phyloP scores from a whole-genome alignment of 1,140 invertebrate genomes.

The Vanessa tameamea region DNA sequence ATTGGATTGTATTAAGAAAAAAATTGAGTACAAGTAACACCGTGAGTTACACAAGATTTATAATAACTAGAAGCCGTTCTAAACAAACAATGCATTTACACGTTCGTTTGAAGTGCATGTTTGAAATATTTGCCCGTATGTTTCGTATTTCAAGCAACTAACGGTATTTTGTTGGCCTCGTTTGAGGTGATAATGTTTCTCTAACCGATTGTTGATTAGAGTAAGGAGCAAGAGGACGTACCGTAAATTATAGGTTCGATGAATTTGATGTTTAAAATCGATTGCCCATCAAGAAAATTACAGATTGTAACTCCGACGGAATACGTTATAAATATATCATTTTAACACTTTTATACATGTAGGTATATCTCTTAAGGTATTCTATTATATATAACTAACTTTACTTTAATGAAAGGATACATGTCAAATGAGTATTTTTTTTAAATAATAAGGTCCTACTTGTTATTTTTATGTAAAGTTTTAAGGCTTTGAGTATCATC shows the following conservation, averaged over 20 bases:
- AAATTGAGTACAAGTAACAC: not conserved
- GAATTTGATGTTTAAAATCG: slow-evolving; percentile 48
- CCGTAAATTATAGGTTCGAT: slow-evolving; percentile 45
- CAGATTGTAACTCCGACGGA: not conserved
- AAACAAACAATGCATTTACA: slow-evolving; percentile 24
- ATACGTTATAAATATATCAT: too few relatives aligned
- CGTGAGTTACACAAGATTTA: not conserved
- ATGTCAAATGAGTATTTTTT: too few relatives aligned
- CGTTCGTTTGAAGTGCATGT: slow-evolving; percentile 25
- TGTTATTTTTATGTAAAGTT: too few relatives aligned
- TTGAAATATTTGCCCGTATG: slow-evolving; percentile 38
- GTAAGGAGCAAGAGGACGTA: slow-evolving; percentile 56
- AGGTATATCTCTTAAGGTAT: too few relatives aligned
- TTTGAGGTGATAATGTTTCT: slow-evolving; percentile 67
- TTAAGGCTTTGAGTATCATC: too few relatives aligned
- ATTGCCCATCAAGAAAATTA: slow-evolving; percentile 1
- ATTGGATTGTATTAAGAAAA: too few relatives aligned
- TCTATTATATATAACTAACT: too few relatives aligned
- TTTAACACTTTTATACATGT: too few relatives aligned
- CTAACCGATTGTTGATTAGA: slow-evolving; percentile 53
- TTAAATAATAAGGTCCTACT: too few relatives aligned
- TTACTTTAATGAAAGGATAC: too few relatives aligned
- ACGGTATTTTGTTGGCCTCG: slow-evolving; percentile 59
- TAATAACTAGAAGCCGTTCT: not conserved
- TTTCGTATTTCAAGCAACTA: slow-evolving; percentile 50